Evolutionary conservation across 2,113 vertebrate genomes (phyloP).

Genomic region (Podiceps cristatus): DNA sequence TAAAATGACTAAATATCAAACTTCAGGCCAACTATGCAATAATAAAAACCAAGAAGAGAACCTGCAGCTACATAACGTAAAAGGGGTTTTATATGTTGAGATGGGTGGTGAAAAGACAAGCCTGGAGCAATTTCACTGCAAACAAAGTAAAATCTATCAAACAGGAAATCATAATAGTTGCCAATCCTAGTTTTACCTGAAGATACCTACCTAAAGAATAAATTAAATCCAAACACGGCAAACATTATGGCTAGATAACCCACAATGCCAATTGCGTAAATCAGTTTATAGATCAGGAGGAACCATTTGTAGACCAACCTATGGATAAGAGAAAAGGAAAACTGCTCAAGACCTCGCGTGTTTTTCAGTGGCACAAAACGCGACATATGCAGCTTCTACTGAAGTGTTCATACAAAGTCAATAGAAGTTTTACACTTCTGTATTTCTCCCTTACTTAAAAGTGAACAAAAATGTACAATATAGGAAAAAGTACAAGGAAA

Average conservation of each 20-base stretch:
- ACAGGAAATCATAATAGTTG: not conserved
- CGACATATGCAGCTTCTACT: not conserved
- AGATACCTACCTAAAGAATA: constrained; percentile 76
- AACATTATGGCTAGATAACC: constrained; percentile 81
- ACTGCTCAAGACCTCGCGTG: not conserved
- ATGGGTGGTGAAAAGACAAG: not conserved
- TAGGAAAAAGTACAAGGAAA: not conserved
- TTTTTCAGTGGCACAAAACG: not conserved
- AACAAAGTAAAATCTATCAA: not conserved
- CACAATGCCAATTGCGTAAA: constrained; percentile 72
- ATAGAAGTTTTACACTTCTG: not conserved
- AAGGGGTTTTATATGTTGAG: not conserved
- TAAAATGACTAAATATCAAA: not conserved
- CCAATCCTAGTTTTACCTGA: not conserved
- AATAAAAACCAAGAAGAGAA: not conserved
- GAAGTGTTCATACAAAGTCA: not conserved
- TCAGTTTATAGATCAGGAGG: constrained; percentile 81
- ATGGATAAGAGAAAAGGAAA: not conserved
- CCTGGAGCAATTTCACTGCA: not conserved
- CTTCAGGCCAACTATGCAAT: not conserved
- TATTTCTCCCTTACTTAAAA: not conserved
- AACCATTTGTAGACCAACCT: constrained; percentile 85
- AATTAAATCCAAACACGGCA: constrained; percentile 82
- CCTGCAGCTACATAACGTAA: not conserved
- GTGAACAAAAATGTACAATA: not conserved